Conservation (phyloP, 2,797 vertebrate genomes). For the Malurus leucopterus region DNA sequence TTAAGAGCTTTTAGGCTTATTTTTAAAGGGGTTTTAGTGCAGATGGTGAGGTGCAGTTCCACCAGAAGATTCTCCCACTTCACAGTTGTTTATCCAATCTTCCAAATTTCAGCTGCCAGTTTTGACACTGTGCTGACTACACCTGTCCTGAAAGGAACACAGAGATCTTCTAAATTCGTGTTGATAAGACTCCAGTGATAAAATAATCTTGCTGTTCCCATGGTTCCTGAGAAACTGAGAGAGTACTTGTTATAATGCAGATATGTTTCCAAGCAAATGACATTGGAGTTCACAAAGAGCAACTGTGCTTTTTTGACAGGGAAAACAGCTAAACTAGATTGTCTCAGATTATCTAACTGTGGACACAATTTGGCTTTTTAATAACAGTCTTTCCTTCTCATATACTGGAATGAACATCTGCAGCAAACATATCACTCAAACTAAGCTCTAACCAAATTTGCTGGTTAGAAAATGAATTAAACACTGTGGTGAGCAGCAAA, state of each 20-base stretch:
- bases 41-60: conserved; percentile 2
- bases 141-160: conserved; percentile 42
- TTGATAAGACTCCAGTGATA: conserved; percentile 17
- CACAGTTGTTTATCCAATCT: conserved; percentile 25
- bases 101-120: conserved; percentile 13
- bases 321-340: not conserved
- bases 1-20: not conserved
- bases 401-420: not conserved
- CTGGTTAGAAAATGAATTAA: not conserved
- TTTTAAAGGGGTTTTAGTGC: not conserved
- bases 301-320: not conserved
- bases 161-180: conserved; percentile 13
- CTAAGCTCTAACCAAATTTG: not conserved
- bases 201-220: conserved; percentile 43
- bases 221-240: conserved; percentile 39
- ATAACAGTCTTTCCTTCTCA: not conserved
- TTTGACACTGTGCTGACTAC: conserved; percentile 41
- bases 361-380: not conserved
- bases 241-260: not conserved
- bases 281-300: not conserved
- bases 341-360: not conserved
- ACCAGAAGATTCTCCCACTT: conserved; percentile 17
- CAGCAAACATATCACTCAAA: not conserved
- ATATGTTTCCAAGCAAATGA: conserved; percentile 28
- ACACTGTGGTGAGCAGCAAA: not conserved